Conservation (phyloP, 2,888 invertebrate genomes). For the Caenorhabditis zanzibari region DNA sequence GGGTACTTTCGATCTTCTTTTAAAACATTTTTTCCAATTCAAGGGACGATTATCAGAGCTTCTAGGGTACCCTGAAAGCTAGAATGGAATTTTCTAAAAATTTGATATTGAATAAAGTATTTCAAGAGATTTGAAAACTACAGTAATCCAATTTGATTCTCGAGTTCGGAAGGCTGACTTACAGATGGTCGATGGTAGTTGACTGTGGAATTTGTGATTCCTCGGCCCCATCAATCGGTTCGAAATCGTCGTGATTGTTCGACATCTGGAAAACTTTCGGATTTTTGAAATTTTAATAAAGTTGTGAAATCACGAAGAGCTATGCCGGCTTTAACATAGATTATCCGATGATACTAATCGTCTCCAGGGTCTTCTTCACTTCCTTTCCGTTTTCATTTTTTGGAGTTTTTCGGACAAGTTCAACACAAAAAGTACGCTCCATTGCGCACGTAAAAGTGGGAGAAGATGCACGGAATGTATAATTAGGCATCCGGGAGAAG, state of each 20-base stretch:
- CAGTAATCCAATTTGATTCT: neutral
- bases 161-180: neutral
- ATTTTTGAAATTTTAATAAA: constrained; percentile 4
- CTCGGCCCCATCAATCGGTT: constrained; percentile 47
- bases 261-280: constrained; percentile 31
- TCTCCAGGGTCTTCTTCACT: constrained; percentile 20
- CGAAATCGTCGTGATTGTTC: constrained; percentile 44
- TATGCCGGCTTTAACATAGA: constrained; percentile 1
- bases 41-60: too few relatives aligned
- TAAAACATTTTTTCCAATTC: too few relatives aligned
- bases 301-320: constrained; percentile 11
- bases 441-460: constrained; percentile 43
- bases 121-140: neutral
- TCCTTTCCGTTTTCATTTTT: neutral
- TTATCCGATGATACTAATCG: constrained; percentile 23
- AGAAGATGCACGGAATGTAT: constrained; percentile 52
- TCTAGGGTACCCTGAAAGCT: too few relatives aligned
- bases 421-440: constrained; percentile 43
- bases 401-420: constrained; percentile 32
- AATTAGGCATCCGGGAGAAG: constrained; percentile 55
- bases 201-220: constrained; percentile 30
- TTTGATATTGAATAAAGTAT: too few relatives aligned
- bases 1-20: too few relatives aligned
- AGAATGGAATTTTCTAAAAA: neutral
- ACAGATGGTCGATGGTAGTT: constrained; percentile 56